phyloP scores from a whole-genome alignment of 2,888 invertebrate species.

The Falcaria lacertinaria region DNA sequence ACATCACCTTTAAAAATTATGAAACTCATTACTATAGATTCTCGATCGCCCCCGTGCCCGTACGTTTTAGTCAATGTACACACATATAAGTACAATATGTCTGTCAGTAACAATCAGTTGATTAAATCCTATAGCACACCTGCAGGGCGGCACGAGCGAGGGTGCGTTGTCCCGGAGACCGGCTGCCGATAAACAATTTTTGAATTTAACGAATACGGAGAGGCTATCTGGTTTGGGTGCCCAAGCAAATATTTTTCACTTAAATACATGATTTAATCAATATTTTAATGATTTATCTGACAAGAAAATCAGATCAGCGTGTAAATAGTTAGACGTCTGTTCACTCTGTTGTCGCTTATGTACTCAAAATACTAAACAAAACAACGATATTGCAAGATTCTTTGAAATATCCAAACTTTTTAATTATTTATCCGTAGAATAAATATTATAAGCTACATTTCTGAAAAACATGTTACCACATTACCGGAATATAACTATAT shows the following conservation, averaged over 20 bases:
- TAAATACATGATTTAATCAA: neutral
- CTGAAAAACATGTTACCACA: too few relatives aligned
- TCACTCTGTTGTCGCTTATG: too few relatives aligned
- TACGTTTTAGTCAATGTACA: conserved; percentile 1
- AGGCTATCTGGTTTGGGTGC: neutral
- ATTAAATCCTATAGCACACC: conserved; percentile 72
- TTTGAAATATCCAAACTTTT: too few relatives aligned
- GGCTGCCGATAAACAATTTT: conserved; percentile 58
- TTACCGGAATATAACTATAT: too few relatives aligned
- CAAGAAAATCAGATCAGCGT: too few relatives aligned
- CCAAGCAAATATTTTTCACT: neutral
- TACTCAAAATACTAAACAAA: too few relatives aligned
- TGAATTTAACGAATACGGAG: conserved; percentile 35
- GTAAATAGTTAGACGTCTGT: too few relatives aligned
- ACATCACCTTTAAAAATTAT: neutral
- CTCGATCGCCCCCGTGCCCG: conserved; percentile 1
- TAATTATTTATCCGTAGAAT: too few relatives aligned
- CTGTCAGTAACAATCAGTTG: conserved; percentile 67
- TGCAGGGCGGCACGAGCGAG: conserved; percentile 45
- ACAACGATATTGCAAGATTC: too few relatives aligned
- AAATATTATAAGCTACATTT: too few relatives aligned
- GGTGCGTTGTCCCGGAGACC: conserved; percentile 53
- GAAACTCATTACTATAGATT: conserved; percentile 1
- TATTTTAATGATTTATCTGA: too few relatives aligned
- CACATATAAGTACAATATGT: conserved; percentile 21